Base-by-base conservation (phyloP, 2,113 vertebrate species). In the Neotoma lepida region DNA sequence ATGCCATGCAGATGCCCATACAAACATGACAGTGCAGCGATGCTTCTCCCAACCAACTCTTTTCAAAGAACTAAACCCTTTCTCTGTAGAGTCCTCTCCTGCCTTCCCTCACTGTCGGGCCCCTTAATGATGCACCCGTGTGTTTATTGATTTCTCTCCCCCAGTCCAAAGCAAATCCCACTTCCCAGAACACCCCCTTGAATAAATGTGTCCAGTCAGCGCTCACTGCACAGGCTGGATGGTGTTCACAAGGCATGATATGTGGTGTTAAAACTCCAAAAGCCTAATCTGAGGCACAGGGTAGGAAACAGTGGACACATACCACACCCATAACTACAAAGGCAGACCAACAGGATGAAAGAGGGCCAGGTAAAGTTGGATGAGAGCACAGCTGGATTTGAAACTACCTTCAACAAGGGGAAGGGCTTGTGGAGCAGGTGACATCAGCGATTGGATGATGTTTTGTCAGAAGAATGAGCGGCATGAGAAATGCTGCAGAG, bases 381-480 rank as follows among this genome's bases (percentile, higher is more conserved):
- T 68, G 26, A 86, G n/a, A 89, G 49, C 4, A 17, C 28, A 30
- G 18, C 68, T 89, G 58, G 66, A 35, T 89, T 93, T 63, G 14
- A 95, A 86, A 90, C 70, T 44, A 80, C 80, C 58, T 91, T 68
- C 71, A 1, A 41, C 22, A 39, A 78, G 41, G 10, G 35, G 9
- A 73, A 94, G 41, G 51, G 33, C 64, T 80, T 92, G 63, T 4
- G 41, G 26, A 44, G 14, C 5, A 49, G 46, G 70, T 63, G 84
- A 63, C 49, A 70, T 89, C 51, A 92, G 49, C 46, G 33, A 88
- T 91, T 51, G 7, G 9, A 56, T 0, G 30, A 18, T 33, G 49
- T 92, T 93, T 85, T 85, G 18, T 80, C 49, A 51, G 15, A 86
- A 78, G 68, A 86, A 96, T 46, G 15, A 66, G 8, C 5, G 82